Percentiles rank a stretch among this genome's conserved stretches.
These are phyloP conservation scores for Scaptomyza caliginosa DNA, from an alignment of 2,888 invertebrate genomes.

Conservation along the genomic window DNA sequence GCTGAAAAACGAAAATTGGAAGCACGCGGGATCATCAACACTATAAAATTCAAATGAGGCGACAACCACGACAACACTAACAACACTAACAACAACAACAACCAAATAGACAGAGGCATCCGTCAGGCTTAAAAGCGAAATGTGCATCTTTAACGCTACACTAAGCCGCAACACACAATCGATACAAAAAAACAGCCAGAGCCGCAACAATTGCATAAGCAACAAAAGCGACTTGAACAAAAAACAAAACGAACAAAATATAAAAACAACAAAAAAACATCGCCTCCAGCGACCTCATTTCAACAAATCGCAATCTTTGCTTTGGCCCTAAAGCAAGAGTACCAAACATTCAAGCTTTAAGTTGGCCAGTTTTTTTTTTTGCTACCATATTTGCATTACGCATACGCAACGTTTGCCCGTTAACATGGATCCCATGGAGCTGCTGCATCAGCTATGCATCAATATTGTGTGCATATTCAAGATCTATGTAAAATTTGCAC, in stretches of 20 bases:
- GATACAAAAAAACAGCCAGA: conserved; percentile 31
- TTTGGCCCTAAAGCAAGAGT: conserved; percentile 29
- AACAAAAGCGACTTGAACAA: conserved; percentile 25
- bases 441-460: conserved; percentile 53
- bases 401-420: conserved; percentile 48
- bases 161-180: conserved; percentile 46
- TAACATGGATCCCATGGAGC: conserved; percentile 60
- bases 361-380: background rate
- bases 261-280: conserved; percentile 22
- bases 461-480: conserved; percentile 74
- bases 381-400: conserved; percentile 33
- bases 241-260: no score
- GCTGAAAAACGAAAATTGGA: conserved; percentile 29
- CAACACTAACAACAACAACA: conserved; percentile 3
- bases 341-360: conserved; percentile 2
- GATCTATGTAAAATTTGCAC: conserved; percentile 81
- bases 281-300: conserved; percentile 64
- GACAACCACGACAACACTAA: conserved; percentile 18
- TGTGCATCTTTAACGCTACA: conserved; percentile 63
- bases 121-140: conserved; percentile 49
- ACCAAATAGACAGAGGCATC: conserved; percentile 30
- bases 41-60: conserved; percentile 63
- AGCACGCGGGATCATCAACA: conserved; percentile 46
- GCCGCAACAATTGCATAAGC: conserved; percentile 57
- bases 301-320: conserved; percentile 63